Percentiles rank a stretch among this genome's conserved stretches.
These are phyloP conservation scores for Cantharis lateralis DNA, from an alignment of 2,888 invertebrate species.

Conservation along the genomic window DNA sequence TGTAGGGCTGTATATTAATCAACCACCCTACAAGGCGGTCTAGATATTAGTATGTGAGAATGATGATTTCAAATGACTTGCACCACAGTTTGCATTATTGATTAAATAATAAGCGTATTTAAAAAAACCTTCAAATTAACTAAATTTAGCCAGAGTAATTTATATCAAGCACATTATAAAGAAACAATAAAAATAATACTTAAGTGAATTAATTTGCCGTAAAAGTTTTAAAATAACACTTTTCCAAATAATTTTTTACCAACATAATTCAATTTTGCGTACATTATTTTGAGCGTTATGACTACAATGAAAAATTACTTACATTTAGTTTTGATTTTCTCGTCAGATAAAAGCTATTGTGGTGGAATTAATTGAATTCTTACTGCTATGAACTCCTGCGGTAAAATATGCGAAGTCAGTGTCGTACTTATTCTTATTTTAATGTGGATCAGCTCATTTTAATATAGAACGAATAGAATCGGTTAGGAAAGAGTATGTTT, in stretches of 20 bases:
- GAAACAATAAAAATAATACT: not conserved
- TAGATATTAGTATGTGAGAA: slow-evolving; percentile 21
- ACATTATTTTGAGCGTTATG: not conserved
- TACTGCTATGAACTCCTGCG: slow-evolving; percentile 28
- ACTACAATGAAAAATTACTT: not conserved
- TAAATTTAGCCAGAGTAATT: not conserved
- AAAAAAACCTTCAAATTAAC: not conserved
- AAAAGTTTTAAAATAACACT: not conserved
- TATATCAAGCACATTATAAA: not conserved
- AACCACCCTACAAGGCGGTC: slow-evolving; percentile 30
- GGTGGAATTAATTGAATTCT: slow-evolving; percentile 29
- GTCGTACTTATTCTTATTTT: slow-evolving; percentile 36
- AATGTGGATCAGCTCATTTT: slow-evolving; percentile 34
- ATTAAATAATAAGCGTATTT: not conserved
- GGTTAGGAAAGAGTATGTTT: slow-evolving; percentile 12
- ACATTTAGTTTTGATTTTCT: not conserved
- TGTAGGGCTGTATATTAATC: slow-evolving; percentile 34
- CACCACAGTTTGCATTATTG: not conserved
- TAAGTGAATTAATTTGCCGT: not conserved
- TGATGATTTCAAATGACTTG: not conserved
- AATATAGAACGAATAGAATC: slow-evolving; percentile 33
- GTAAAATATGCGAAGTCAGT: slow-evolving; percentile 37
- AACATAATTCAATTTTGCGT: not conserved
- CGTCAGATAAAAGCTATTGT: slow-evolving; percentile 8
- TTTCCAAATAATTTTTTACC: not conserved